Base-by-base conservation (phyloP, 2,113 vertebrate genomes). In the Eubucco bourcierii region DNA sequence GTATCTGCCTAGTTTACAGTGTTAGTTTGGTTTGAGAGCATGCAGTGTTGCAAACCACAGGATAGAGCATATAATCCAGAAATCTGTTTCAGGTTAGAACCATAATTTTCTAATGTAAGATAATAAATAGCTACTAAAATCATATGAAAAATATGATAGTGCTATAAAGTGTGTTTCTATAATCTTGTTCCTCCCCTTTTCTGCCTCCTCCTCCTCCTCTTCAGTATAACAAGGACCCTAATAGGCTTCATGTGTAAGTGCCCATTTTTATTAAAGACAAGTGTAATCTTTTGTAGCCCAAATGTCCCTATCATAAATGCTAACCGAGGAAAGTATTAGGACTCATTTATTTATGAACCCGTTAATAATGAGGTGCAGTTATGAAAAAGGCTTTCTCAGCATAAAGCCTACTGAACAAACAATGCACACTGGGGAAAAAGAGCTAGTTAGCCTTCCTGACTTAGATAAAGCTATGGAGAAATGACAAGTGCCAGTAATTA, bases 401-500 rank as follows among this genome's bases (percentile, higher is more conserved):
- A 98, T 98, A 96, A 97, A 98, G 97, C 98, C 97, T 94, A 84
- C 98, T 97, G 97, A 97, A 97, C 98, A 98, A 99, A 99, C 98
- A 98, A 98, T 97, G 97, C 97, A 97, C 98, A 93, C 97, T 97
- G 95, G 97, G 97, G 96, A 97, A 97, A 98, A 97, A 94, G 96
- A 98, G 98, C 98, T 98, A 98, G 98, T 99, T 99, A 99, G 98
- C 98, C 98, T 98, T 97, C 94, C 96, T 98, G 98, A 98, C 98
- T 98, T 98, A 99, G 98, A 98, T 98, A 98, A 98, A 98, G 98
- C 98, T 98, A 97, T 90, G 96, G 97, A 98, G 97, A 95, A 98
- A 98, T 98, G 98, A 98, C 98, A 98, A 99, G 98, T 97, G 96
- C 98, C 97, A 97, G 98, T 99, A 99, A 99, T 99, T 99, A 99